Evolutionary conservation across 2,888 invertebrate genomes (phyloP), one percentile per base, ranked within the genome.

Genomic region (Brachyptera putata): DNA sequence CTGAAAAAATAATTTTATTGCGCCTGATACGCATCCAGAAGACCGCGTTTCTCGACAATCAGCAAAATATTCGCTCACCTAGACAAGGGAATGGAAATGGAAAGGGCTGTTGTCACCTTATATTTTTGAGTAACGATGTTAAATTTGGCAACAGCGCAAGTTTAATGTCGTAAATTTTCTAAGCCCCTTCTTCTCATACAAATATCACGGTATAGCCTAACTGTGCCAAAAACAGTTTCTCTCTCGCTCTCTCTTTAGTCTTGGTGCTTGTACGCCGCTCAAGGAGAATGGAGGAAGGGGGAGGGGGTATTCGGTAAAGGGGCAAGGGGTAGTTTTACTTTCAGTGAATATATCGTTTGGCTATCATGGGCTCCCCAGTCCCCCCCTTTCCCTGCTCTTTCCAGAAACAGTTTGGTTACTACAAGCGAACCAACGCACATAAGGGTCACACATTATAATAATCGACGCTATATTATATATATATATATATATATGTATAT

Each of bases 151-250:
- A 53, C 53, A 3, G 2, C 16, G 53, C 53, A 30, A 18, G 53
- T 53, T 53, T 34, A 18, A 18, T 21, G 53, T 53, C 53, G 53
- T 53, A 53, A 53, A 53, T 53, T 53, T 43, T 43, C 16, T 21
- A 43, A n/a, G 43, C 43, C 43, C 18, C 43, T 11, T n/a, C 43
- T 16, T 43, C 16, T 22, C 34, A 53, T 34, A 53, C 34, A 53
- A 53, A 34, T 22, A 34, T 36, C 53, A 53, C 36, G 34, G 36
- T 14, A 50, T 25, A 18, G 14, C 11, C 53, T 36, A 34, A 9
- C 34, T 11, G 18, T 34, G 34, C 53, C 34, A 53, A 53, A 30
- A 53, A 53, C 53, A 53, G 58, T 58, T 50, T 58, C 50, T 58
- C 58, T 50, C 30, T 11, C 7, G 7, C 30, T 5, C 7, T 5